phyloP scores from a whole-genome alignment of 1,140 invertebrate genomes.

The Drosophila subpulchrella region DNA sequence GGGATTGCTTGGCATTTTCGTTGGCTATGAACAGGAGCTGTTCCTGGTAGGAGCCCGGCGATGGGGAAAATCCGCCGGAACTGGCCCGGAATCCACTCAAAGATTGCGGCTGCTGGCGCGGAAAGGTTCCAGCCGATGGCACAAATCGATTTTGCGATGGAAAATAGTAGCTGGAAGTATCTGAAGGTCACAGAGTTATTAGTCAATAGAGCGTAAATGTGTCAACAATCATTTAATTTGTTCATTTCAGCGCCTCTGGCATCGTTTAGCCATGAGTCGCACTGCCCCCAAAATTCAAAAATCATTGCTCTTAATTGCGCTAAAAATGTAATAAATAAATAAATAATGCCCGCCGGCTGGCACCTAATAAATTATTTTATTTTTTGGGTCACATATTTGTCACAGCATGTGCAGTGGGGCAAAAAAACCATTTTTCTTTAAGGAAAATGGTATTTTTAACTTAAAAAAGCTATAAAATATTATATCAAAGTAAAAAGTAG shows the following conservation, averaged over 20 bases:
- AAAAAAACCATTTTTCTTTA: not conserved
- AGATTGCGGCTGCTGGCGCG: constrained; percentile 50
- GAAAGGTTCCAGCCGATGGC: constrained; percentile 72
- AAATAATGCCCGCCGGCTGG: constrained; percentile 36
- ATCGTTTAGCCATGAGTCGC: constrained; percentile 58
- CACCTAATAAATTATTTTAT: constrained; percentile 30
- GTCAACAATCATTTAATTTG: constrained; percentile 64
- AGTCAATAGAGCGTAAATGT: constrained; percentile 37
- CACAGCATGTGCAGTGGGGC: constrained; percentile 25
- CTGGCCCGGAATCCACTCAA: constrained; percentile 40
- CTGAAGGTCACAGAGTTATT: constrained; percentile 61
- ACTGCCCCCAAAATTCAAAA: constrained; percentile 31
- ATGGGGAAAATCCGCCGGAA: constrained; percentile 49
- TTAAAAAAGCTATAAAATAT: too few species aligned
- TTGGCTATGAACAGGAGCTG: constrained; percentile 78
- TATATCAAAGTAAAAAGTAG: too few species aligned
- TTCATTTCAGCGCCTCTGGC: constrained; percentile 44
- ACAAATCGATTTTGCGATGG: constrained; percentile 80
- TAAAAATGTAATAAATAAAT: constrained; percentile 75
- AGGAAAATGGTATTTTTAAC: too few species aligned
- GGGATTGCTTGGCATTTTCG: constrained; percentile 63
- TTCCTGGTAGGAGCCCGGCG: constrained; percentile 80
- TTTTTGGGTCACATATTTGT: constrained; percentile 59
- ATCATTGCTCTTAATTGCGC: constrained; percentile 70
- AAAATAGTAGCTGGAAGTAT: constrained; percentile 77